Base-by-base conservation (phyloP, 2,113 vertebrate genomes). In the Labrus mixtus region DNA sequence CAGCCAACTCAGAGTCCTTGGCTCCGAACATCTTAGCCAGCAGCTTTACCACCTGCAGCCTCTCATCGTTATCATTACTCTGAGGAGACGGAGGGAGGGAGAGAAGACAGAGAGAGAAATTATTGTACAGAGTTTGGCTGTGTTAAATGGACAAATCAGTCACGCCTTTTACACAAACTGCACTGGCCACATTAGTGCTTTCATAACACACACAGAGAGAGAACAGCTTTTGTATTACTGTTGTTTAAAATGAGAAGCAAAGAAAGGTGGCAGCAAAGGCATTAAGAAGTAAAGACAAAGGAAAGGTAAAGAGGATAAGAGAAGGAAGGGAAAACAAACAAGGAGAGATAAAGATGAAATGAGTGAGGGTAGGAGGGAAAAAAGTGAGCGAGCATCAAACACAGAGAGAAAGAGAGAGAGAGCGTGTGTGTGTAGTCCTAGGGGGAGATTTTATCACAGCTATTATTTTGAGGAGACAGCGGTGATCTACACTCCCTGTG, bases 21-120 rank as follows among this genome's bases (percentile, higher is more conserved):
- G 97, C 97, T 78, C 98, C 98, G 90, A 99, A 99, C 98, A 99
- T 99, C 95, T 99, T 99, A 79, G 98, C 98, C 78, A 99, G 93
- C 78, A 99, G 95, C 91, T 97, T 99, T 81, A 99, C 98, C 84
- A 99, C 98, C 87, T 99, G 97, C 74, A 99, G 94, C 15, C 98
- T 95, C 86, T 99, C 98, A n/a, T 99, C 98, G 69, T 99, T 99
- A 91, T 99, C 98, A 84, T 99, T 99, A 86, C 98, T 99, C 98
- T 99, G 91, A 87, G 85, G 77, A 81, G 33, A 87, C 61, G 39
- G 53, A 59, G 33, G 11, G 15, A 73, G 15, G 12, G 8, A 12
- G 25, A 55, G 48, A 12, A 68, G 41, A 57, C 4, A 8, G 55
- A 62, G 50, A 50, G 54, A 79, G 68, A 71, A 78, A 81, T 74